phyloP scores from a whole-genome alignment of 2,113 vertebrate species.

The Carassius carassius region DNA sequence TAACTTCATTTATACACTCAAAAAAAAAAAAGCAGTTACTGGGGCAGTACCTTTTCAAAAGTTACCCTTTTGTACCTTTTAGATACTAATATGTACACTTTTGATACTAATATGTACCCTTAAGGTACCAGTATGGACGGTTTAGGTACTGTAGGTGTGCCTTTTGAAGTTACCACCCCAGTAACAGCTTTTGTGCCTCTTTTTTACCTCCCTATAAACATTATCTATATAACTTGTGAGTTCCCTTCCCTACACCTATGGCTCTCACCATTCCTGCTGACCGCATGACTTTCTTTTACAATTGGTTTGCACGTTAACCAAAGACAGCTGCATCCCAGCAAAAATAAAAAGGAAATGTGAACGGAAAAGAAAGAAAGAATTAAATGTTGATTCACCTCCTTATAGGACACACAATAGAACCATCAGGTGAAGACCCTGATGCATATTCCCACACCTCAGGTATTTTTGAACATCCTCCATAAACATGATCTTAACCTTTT shows the following conservation, averaged over 20 bases:
- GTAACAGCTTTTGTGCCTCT: too few relatives aligned
- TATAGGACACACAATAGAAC: not conserved
- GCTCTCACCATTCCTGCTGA: not conserved
- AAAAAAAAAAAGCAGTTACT: too few relatives aligned
- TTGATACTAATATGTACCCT: too few relatives aligned
- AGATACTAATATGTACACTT: too few relatives aligned
- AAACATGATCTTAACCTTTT: constrained; percentile 23
- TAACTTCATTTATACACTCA: too few relatives aligned
- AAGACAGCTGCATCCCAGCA: not conserved
- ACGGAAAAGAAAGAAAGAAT: not conserved
- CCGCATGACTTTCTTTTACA: not conserved
- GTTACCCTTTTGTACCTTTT: too few relatives aligned
- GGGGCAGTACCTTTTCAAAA: too few relatives aligned
- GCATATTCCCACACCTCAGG: constrained; percentile 22
- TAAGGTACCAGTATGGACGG: too few relatives aligned
- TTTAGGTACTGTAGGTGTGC: too few relatives aligned
- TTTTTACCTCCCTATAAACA: not conserved
- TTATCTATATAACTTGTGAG: not conserved
- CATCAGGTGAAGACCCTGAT: constrained; percentile 15
- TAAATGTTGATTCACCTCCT: not conserved
- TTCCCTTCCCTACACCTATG: not conserved
- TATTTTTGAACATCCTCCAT: constrained; percentile 19
- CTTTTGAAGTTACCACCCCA: too few relatives aligned
- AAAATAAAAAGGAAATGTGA: not conserved
- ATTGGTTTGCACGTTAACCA: not conserved